Evolutionary conservation across 2,888 invertebrate species (phyloP).

Genomic region (Hirtodrosophila alboralis): DNA sequence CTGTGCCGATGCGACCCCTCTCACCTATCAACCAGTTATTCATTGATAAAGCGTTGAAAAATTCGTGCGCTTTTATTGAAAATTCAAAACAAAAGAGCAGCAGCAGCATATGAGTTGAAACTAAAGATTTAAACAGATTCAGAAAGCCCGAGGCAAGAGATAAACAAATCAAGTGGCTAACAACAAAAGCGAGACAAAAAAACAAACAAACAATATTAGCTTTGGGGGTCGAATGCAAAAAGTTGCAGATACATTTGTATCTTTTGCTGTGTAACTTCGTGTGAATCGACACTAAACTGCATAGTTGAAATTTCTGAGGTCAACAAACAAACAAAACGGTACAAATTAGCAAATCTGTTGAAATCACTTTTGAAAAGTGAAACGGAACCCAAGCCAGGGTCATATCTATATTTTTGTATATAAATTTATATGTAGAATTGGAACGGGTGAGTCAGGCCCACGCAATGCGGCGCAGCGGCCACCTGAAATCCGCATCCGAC

Average conservation of each 20-base stretch:
- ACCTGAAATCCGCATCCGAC: slow-evolving; percentile 69
- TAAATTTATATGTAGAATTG: slow-evolving; percentile 29
- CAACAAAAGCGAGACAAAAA: slow-evolving; percentile 42
- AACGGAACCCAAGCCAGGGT: slow-evolving; percentile 75
- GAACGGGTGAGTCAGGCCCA: slow-evolving; percentile 65
- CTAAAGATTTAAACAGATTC: slow-evolving; percentile 9
- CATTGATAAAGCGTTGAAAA: slow-evolving; percentile 59
- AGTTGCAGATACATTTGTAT: slow-evolving; percentile 45
- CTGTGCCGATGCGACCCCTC: neutral
- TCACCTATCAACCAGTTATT: slow-evolving; percentile 49
- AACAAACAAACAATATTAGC: too few relatives aligned
- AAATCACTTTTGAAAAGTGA: slow-evolving; percentile 67
- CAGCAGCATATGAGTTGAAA: slow-evolving; percentile 27
- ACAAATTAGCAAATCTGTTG: slow-evolving; percentile 47
- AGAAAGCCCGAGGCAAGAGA: slow-evolving; percentile 13
- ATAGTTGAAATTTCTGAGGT: slow-evolving; percentile 57
- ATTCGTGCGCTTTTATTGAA: slow-evolving; percentile 66
- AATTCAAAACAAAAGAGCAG: slow-evolving; percentile 54
- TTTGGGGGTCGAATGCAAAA: slow-evolving; percentile 9
- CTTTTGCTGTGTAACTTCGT: slow-evolving; percentile 55
- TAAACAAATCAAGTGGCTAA: slow-evolving; percentile 42
- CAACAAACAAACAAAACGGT: slow-evolving; percentile 24
- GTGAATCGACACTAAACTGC: slow-evolving; percentile 73
- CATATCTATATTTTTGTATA: slow-evolving; percentile 21
- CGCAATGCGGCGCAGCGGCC: slow-evolving; percentile 60